Evolutionary conservation across 2,797 vertebrate species (phyloP).

Genomic region (Vultur gryphus): DNA sequence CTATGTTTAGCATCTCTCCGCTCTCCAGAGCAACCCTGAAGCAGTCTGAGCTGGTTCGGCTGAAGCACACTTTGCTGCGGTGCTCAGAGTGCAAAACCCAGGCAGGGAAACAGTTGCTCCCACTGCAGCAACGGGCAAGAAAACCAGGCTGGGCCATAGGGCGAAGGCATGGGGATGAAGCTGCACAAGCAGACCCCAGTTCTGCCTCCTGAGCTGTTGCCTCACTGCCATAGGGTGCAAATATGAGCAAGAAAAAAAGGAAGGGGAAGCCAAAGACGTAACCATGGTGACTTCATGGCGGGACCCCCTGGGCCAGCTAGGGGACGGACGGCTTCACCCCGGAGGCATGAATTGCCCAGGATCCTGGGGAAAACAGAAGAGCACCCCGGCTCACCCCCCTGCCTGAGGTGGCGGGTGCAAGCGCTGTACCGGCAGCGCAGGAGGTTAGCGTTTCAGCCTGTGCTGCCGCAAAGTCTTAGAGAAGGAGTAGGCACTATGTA

Average conservation of each 20-base stretch:
- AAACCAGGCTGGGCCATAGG: neutral
- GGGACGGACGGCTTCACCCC: neutral
- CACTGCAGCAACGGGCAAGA: rapidly evolving
- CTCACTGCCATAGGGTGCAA: rapidly evolving
- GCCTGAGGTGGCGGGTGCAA: neutral
- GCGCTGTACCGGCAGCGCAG: rapidly evolving
- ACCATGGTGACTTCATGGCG: neutral
- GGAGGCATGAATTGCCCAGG: neutral
- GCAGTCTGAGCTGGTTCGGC: neutral
- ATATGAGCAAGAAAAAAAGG: neutral
- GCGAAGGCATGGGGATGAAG: rapidly evolving
- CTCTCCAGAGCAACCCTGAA: neutral
- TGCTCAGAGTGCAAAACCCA: neutral
- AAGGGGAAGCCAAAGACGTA: neutral
- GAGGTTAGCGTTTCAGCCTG: neutral
- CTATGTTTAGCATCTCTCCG: slow-evolving; percentile 15
- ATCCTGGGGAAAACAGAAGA: neutral
- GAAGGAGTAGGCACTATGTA: neutral
- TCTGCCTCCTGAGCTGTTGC: neutral
- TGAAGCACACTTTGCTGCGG: neutral
- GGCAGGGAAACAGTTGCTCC: neutral
- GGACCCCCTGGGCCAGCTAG: neutral
- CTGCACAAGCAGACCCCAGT: neutral
- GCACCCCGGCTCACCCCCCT: rapidly evolving
- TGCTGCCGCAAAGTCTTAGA: neutral